Conservation (phyloP, 1,140 invertebrate species). For the Homarus americanus region DNA sequence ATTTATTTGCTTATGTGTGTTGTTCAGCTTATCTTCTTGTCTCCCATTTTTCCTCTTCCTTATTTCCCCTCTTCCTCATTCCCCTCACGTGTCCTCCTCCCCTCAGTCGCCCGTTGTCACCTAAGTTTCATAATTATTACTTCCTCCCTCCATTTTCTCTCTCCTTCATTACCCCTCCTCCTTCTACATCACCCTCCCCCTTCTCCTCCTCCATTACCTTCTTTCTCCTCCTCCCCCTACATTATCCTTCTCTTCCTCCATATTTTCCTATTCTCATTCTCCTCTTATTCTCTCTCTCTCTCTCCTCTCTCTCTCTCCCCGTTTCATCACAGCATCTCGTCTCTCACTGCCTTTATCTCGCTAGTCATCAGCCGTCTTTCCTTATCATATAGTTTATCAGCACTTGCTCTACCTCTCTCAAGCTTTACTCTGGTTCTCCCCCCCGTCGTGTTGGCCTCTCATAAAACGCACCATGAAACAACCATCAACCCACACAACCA, state of each 20-base stretch:
- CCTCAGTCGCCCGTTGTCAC: not conserved
- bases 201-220: not conserved
- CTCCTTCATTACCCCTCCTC: not conserved
- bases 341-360: not conserved
- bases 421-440: not conserved
- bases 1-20: no score
- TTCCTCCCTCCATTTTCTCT: not conserved
- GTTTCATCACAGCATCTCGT: not conserved
- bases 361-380: not conserved
- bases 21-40: not conserved
- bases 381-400: not conserved
- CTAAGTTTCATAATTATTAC: no score
- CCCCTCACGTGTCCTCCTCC: not conserved
- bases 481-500: not conserved
- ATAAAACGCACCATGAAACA: not conserved
- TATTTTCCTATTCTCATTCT: not conserved
- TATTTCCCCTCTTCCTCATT: not conserved
- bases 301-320: not conserved
- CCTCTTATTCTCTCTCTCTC: constrained; percentile 15
- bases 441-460: not conserved
- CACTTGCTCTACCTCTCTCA: constrained; percentile 7
- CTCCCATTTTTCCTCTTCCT: not conserved
- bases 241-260: not conserved
- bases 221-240: not conserved
- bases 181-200: not conserved